A percentile compares a stretch with the other conserved stretches of the same genome.
Evolutionary conservation across 2,797 vertebrate species (phyloP).

Genomic region (Liasis olivaceus): DNA sequence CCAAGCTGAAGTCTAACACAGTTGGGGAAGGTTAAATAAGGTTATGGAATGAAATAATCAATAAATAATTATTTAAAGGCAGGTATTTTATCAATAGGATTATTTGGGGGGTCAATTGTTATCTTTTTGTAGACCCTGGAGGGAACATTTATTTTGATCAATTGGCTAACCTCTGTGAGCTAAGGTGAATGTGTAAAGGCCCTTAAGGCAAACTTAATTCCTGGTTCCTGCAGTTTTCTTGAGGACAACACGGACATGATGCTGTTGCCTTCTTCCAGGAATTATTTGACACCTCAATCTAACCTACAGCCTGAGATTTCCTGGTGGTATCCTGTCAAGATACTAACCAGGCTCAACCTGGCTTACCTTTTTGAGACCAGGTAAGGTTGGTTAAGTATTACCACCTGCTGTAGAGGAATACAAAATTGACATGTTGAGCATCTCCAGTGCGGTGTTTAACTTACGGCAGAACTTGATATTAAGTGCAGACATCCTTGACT

Average conservation of each 20-base stretch:
- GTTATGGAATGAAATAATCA: no score
- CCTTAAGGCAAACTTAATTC: no score
- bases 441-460: background rate
- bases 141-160: background rate
- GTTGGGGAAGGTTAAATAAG: no score
- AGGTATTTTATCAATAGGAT: no score
- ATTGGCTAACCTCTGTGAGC: background rate
- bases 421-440: background rate
- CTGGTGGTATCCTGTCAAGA: background rate
- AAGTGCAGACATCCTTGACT: background rate
- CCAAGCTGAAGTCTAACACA: no score
- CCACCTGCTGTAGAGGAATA: background rate
- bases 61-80: no score
- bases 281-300: background rate
- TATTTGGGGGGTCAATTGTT: no score
- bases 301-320: background rate
- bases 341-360: background rate
- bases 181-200: no score
- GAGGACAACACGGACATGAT: background rate
- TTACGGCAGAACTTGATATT: background rate
- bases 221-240: no score
- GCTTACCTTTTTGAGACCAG: background rate
- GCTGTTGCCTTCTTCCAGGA: background rate
- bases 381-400: background rate
- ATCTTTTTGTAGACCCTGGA: background rate